Conservation (phyloP, 2,797 vertebrate genomes). For the Phoeniculus purpureus region DNA sequence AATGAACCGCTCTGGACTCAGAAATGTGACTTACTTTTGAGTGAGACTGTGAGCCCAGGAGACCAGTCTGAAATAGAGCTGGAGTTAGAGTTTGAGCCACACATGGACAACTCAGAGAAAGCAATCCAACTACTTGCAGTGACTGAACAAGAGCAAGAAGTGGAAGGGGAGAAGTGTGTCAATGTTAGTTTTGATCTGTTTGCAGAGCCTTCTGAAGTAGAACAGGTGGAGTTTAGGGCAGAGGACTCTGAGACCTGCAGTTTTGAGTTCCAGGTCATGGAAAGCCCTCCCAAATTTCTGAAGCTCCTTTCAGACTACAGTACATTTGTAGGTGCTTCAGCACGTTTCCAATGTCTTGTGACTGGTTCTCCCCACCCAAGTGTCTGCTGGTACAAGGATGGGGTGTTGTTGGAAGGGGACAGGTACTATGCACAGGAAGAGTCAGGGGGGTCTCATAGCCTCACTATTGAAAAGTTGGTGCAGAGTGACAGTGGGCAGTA, state of each 20-base stretch:
- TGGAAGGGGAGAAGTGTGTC: slow-evolving; percentile 83
- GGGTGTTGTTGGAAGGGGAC: slow-evolving; percentile 79
- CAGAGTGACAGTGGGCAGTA: slow-evolving; percentile 89
- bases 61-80: slow-evolving; percentile 88
- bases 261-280: slow-evolving; percentile 92
- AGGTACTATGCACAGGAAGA: slow-evolving; percentile 89
- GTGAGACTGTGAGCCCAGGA: slow-evolving; percentile 78
- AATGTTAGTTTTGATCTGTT: slow-evolving; percentile 87
- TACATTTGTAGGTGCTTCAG: slow-evolving; percentile 85
- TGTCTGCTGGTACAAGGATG: slow-evolving; percentile 90
- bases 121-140: slow-evolving; percentile 82
- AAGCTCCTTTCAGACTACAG: slow-evolving; percentile 86
- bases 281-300: slow-evolving; percentile 87
- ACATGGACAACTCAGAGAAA: slow-evolving; percentile 83
- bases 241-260: slow-evolving; percentile 84
- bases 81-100: slow-evolving; percentile 87
- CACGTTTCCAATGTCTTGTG: slow-evolving; percentile 90
- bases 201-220: slow-evolving; percentile 85
- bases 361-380: slow-evolving; percentile 87
- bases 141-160: slow-evolving; percentile 79
- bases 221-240: slow-evolving; percentile 87
- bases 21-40: slow-evolving; percentile 84
- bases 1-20: slow-evolving; percentile 77
- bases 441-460: slow-evolving; percentile 86
- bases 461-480: slow-evolving; percentile 87